Conservation (phyloP, 2,888 invertebrate species). For the Dermolepida albohirtum region DNA sequence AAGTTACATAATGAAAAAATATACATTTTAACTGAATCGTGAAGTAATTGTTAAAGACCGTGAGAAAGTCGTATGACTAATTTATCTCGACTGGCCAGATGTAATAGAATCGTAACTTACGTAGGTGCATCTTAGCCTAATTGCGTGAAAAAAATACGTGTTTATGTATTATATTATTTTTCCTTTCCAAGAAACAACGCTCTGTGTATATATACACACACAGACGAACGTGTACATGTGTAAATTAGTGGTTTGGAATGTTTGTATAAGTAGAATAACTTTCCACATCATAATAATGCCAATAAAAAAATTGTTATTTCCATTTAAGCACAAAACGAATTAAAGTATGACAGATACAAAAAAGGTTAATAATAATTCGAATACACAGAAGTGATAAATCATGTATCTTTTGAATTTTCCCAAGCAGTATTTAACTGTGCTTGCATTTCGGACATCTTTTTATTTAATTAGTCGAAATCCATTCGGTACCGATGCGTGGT, state of each 20-base stretch:
- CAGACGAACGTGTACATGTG: not conserved
- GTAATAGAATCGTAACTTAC: constrained; percentile 1
- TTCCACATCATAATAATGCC: constrained; percentile 3
- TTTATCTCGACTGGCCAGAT: constrained; percentile 11
- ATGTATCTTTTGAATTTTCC: not conserved
- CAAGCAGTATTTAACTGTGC: not conserved
- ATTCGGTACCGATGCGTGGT: too few species aligned
- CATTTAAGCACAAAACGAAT: constrained; percentile 2
- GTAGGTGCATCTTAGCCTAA: not conserved
- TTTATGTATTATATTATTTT: not conserved
- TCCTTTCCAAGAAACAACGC: constrained; percentile 1
- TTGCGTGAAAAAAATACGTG: not conserved
- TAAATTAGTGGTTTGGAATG: constrained; percentile 10
- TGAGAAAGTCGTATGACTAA: constrained; percentile 34
- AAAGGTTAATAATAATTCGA: constrained; percentile 7
- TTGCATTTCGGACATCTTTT: too few species aligned
- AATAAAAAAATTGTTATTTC: constrained; percentile 3
- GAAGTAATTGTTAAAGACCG: constrained; percentile 38
- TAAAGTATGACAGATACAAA: constrained; percentile 1
- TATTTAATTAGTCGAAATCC: too few species aligned
- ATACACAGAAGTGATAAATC: constrained; percentile 12
- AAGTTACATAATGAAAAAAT: constrained; percentile 32
- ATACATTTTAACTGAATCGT: constrained; percentile 21
- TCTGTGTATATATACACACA: not conserved
- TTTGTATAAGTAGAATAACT: constrained; percentile 1